A percentile compares a stretch with the other conserved stretches of the same genome.
phyloP scores from a whole-genome alignment of 1,140 invertebrate species.

The Nasonia vitripennis region DNA sequence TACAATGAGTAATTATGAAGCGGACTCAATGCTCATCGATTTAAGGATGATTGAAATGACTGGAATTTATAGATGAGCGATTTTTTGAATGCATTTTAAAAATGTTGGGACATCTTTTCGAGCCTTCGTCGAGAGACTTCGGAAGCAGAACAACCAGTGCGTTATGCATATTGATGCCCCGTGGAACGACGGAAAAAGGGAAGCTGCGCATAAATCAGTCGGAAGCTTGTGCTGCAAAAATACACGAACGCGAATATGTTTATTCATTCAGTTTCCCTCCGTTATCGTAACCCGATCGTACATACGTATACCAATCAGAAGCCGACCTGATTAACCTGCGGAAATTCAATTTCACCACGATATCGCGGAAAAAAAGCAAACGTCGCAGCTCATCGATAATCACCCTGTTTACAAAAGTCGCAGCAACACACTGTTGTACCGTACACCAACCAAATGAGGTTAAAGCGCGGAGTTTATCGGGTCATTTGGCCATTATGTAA shows the following conservation, averaged over 20 bases:
- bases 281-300: neutral
- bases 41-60: too few species aligned
- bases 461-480: neutral
- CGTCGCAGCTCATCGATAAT: neutral
- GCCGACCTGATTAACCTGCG: too few species aligned
- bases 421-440: too few species aligned
- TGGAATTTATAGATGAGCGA: neutral
- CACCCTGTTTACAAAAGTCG: neutral
- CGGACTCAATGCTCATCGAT: neutral
- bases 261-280: neutral
- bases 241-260: neutral
- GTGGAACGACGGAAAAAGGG: neutral
- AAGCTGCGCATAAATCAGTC: neutral
- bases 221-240: neutral
- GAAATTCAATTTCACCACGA: neutral
- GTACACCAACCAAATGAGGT: neutral
- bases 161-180: constrained; percentile 11
- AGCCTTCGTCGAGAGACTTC: too few species aligned
- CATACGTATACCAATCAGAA: too few species aligned
- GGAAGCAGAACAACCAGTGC: neutral
- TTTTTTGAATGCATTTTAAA: neutral
- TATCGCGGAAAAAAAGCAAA: neutral
- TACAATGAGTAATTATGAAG: neutral
- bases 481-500: neutral
- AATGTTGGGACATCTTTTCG: too few species aligned